A percentile compares a stretch with the other conserved stretches of the same genome.
Conservation (phyloP, 2,888 invertebrate species). For the Erpobdella octoculata region DNA sequence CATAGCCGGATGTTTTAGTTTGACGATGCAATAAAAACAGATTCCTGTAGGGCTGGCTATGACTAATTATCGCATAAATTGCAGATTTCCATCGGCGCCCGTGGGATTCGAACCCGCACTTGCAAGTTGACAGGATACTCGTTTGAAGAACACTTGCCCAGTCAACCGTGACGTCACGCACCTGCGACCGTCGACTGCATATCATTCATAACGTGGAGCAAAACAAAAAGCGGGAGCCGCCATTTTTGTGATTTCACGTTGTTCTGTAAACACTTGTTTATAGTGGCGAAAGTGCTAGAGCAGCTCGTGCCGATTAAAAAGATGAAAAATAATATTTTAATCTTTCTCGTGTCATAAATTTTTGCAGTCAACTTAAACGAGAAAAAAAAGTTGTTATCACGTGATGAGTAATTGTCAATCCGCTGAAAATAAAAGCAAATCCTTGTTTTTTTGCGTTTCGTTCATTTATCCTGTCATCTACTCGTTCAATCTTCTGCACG, state of each 20-base stretch:
- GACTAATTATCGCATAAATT: slow-evolving; percentile 8
- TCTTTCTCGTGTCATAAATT: no score
- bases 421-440: no score
- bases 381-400: no score
- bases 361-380: no score
- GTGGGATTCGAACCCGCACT: not conserved
- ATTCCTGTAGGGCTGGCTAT: not conserved
- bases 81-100: not conserved
- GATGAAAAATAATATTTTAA: not conserved
- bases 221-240: no score
- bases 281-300: not conserved
- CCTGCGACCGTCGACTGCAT: not conserved
- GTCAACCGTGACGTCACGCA: not conserved
- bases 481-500: no score
- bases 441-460: no score
- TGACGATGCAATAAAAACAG: no score
- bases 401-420: no score
- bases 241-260: not conserved
- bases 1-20: no score
- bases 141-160: not conserved
- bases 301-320: not conserved
- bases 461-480: no score
- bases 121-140: no score
- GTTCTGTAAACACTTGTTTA: not conserved
- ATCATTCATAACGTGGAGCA: slow-evolving; percentile 2